phyloP scores from a whole-genome alignment of 2,888 invertebrate species.

The Mesorhabditis spiculigera region DNA sequence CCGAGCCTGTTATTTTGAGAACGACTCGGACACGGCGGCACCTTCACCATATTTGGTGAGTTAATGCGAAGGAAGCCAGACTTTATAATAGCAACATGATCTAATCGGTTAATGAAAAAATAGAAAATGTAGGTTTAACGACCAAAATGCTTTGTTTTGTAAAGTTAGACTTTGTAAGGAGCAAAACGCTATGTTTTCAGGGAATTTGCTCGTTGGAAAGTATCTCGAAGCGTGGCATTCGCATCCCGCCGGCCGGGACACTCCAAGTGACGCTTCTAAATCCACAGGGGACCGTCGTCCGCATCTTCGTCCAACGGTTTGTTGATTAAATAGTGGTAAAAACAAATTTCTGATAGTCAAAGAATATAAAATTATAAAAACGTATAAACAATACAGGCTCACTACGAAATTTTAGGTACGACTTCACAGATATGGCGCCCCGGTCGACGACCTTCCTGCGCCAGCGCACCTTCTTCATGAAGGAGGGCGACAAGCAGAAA shows the following conservation, averaged over 20 bases:
- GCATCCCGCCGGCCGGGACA: not conserved
- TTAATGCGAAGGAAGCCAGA: not conserved
- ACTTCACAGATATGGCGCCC: not conserved
- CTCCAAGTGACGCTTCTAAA: not conserved
- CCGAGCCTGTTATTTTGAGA: not conserved
- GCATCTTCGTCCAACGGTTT: not conserved
- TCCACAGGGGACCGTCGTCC: constrained; percentile 1
- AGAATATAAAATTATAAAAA: too few relatives aligned
- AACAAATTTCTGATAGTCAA: not conserved
- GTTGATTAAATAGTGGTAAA: not conserved
- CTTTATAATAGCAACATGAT: too few relatives aligned
- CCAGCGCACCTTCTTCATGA: not conserved
- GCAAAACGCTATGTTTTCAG: not conserved
- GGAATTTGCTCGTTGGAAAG: constrained; percentile 1
- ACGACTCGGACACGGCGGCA: not conserved
- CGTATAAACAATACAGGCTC: too few relatives aligned
- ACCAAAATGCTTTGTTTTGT: too few relatives aligned
- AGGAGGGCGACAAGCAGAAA: not conserved
- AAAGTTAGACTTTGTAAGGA: not conserved
- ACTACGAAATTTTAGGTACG: not conserved
- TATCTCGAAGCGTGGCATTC: not conserved
- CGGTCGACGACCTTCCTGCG: not conserved
- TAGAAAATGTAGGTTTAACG: too few relatives aligned
- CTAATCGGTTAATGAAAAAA: too few relatives aligned
- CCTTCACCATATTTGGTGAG: not conserved